Conservation (phyloP, 2,888 invertebrate genomes). For the Mythimna albipuncta region DNA sequence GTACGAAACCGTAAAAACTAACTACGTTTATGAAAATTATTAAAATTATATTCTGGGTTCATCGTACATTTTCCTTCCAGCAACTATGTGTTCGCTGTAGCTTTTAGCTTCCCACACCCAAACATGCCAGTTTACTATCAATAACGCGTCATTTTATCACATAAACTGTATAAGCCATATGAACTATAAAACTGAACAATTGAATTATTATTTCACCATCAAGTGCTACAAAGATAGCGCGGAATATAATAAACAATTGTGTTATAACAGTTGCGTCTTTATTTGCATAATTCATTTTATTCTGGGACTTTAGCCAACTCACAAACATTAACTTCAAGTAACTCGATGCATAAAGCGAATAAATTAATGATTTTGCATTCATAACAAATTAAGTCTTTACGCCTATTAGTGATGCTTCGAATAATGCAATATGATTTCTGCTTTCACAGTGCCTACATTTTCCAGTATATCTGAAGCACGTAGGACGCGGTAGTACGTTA, state of each 20-base stretch:
- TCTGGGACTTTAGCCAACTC: conserved; percentile 54
- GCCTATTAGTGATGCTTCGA: conserved; percentile 36
- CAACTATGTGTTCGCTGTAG: conserved; percentile 66
- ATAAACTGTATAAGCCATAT: conserved; percentile 74
- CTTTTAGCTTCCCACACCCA: conserved; percentile 78
- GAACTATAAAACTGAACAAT: conserved; percentile 71
- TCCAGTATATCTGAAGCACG: conserved; percentile 1
- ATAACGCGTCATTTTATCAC: conserved; percentile 83
- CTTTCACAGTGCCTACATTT: conserved; percentile 1
- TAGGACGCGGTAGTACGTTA: conserved; percentile 3
- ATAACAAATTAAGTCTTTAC: conserved; percentile 36
- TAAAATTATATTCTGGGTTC: neutral
- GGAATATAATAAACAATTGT: conserved; percentile 58
- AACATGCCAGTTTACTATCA: conserved; percentile 83
- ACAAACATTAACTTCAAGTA: conserved; percentile 51
- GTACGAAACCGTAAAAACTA: neutral
- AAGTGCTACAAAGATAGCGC: conserved; percentile 37
- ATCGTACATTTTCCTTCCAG: conserved; percentile 65
- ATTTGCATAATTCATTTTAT: conserved; percentile 62
- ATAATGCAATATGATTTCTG: conserved; percentile 15
- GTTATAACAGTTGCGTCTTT: conserved; percentile 53
- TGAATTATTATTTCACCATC: conserved; percentile 65
- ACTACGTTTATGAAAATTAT: neutral
- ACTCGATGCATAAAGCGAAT: conserved; percentile 44
- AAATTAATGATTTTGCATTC: conserved; percentile 44